Conservation (phyloP, 2,113 vertebrate species). For the Sceloporus tristichus region DNA sequence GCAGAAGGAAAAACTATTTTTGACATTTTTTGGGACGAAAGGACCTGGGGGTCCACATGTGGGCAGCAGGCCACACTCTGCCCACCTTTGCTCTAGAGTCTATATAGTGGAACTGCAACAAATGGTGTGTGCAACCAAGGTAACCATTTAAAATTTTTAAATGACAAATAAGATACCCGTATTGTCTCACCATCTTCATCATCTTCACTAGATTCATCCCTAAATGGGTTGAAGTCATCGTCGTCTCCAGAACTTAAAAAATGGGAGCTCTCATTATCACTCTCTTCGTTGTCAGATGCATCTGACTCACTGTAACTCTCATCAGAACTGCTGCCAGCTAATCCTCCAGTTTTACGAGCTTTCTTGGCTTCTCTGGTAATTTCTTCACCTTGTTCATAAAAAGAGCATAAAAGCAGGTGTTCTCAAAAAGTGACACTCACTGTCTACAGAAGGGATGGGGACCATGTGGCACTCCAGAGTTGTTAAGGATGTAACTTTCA, state of each 20-base stretch:
- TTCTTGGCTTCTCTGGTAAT: conserved; percentile 89
- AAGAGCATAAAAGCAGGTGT: not conserved
- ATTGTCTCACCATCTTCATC: conserved; percentile 90
- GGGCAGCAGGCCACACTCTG: too few species aligned
- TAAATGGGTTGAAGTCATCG: conserved; percentile 97
- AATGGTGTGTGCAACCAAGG: not conserved
- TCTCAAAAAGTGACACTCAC: not conserved
- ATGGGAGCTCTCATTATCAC: conserved; percentile 92
- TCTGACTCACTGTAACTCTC: conserved; percentile 87
- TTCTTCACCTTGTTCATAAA: conserved; percentile 83
- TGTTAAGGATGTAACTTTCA: too few species aligned
- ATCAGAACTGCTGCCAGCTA: conserved; percentile 94
- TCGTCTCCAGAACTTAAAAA: conserved; percentile 94
- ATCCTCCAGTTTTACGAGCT: conserved; percentile 87
- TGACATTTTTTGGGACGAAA: too few species aligned
- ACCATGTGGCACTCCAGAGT: too few species aligned
- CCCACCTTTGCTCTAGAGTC: too few species aligned
- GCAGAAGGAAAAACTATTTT: too few species aligned
- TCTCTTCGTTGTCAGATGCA: conserved; percentile 90
- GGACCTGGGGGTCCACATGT: too few species aligned
- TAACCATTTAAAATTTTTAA: not conserved
- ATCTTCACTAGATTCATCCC: conserved; percentile 94
- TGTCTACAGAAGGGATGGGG: too few species aligned
- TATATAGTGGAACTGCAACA: not conserved
- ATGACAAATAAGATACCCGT: too few species aligned